phyloP scores from a whole-genome alignment of 2,113 vertebrate genomes.

The Orycteropus afer region DNA sequence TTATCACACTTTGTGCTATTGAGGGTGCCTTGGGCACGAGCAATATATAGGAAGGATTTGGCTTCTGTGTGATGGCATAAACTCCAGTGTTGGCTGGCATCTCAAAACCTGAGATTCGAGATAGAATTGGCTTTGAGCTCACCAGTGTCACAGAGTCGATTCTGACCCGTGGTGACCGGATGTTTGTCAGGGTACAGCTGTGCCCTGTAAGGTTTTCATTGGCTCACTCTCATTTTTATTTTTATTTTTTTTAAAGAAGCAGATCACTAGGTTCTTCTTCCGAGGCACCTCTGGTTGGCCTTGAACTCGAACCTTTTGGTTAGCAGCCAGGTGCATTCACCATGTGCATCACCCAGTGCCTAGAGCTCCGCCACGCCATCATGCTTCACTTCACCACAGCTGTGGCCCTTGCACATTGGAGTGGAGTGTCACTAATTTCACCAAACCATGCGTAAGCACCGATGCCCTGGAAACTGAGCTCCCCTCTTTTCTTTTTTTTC shows the following conservation, averaged over 20 bases:
- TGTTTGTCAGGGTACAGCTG: background rate
- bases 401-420: rapidly evolving
- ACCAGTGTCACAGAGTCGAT: background rate
- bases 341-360: background rate
- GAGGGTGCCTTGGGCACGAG: constrained; percentile 74
- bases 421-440: background rate
- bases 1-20: constrained; percentile 51
- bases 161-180: background rate
- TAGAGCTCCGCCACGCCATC: background rate
- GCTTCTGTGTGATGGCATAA: constrained; percentile 72
- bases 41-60: constrained; percentile 80
- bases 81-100: constrained; percentile 12
- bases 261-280: background rate
- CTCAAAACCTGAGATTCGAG: constrained; percentile 55
- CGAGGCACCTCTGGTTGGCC: background rate
- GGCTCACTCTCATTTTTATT: background rate
- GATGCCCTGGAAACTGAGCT: background rate
- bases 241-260: background rate
- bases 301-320: background rate
- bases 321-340: background rate
- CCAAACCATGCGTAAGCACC: background rate
- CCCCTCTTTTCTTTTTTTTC: background rate
- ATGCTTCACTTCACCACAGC: background rate
- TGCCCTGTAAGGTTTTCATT: background rate
- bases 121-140: constrained; percentile 10